Base-by-base conservation (phyloP, 2,888 invertebrate genomes). In the Idaea straminata region DNA sequence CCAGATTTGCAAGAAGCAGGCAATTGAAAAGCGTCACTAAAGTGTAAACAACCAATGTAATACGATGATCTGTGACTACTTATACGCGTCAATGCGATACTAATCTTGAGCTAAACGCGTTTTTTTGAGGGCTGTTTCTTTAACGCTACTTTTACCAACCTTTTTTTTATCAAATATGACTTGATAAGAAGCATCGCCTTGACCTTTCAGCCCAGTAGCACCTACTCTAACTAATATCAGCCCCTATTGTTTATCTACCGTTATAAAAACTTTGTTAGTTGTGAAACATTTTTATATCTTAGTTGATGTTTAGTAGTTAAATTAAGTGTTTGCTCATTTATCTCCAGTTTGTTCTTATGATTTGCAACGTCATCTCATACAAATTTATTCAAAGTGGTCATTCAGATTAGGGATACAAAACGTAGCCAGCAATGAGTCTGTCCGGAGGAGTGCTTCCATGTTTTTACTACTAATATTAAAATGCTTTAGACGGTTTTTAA, bases 401-500 rank as follows among this genome's bases (percentile, higher is more conserved):
- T 47, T 47, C 47, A 10, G 47, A 47, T 47, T 64, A 64, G 67
- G 65, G 63, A 71, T 69, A 72, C 78, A 77, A 82, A 81, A 79
- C 79, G 80, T 83, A 88, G 82, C 83, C 89, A 89, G 89, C 87
- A 87, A 90, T 83, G 88, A 88, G 89, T 91, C 91, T 92, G 92
- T 92, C 92, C 92, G 91, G 87, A 83, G 87, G 84, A 87, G 92
- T 92, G 92, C 92, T 92, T 92, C 92, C 92, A 92, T 86, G 86
- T 91, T 91, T 91, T 88, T 91, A 91, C 85, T 85, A 88, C 83
- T 82, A 87, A 84, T 87, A 83, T 79, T 81, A 83, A 85, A 82
- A 84, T 86, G 86, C 87, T 88, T 86, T 89, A 87, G 83, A 87
- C 79, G 80, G 85, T 85, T 88, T 89, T 87, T 88, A 88, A 80